Evolutionary conservation across 1,140 invertebrate genomes (phyloP).

Genomic region (Bombus soroeensis): DNA sequence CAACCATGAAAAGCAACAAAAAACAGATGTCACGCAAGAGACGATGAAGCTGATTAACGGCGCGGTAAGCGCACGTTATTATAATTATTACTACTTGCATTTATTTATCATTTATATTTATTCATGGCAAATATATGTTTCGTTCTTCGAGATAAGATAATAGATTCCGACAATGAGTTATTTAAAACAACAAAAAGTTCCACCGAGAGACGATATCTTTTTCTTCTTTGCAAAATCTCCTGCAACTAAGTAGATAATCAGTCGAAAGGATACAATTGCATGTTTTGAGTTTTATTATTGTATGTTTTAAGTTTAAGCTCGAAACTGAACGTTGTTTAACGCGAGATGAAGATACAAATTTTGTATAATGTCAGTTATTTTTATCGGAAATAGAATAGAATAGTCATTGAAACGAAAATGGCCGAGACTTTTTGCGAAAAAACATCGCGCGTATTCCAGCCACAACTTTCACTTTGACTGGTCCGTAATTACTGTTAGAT

Average conservation of each 20-base stretch:
- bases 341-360: not conserved
- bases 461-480: conserved; percentile 28
- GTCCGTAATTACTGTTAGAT: conserved; percentile 33
- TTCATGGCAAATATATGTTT: not conserved
- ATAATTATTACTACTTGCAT: not conserved
- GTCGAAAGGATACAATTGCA: too few relatives aligned
- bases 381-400: not conserved
- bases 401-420: not conserved
- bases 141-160: too few relatives aligned
- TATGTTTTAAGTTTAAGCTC: too few relatives aligned
- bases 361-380: not conserved
- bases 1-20: conserved; percentile 62
- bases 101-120: not conserved
- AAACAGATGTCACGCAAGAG: conserved; percentile 54
- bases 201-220: too few relatives aligned
- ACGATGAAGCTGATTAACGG: conserved; percentile 52
- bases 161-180: too few relatives aligned
- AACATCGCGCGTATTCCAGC: not conserved
- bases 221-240: too few relatives aligned
- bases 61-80: conserved; percentile 49
- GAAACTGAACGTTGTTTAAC: not conserved
- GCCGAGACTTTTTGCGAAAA: not conserved
- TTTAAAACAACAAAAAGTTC: too few relatives aligned
- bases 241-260: too few relatives aligned
- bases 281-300: too few relatives aligned